Base-by-base conservation (phyloP, 2,113 vertebrate genomes). In the Struthidea cinerea region DNA sequence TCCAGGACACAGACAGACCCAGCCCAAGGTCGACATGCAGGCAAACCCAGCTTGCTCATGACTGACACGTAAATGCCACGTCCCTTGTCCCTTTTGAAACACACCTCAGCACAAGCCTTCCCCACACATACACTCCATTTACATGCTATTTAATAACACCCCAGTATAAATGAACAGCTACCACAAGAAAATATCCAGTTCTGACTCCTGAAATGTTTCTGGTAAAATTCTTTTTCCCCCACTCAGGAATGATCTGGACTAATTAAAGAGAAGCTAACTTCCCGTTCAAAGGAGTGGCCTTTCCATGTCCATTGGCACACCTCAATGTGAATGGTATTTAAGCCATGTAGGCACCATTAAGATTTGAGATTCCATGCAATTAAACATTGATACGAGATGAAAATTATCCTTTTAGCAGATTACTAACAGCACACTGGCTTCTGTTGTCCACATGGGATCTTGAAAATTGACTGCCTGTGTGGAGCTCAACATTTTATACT, bases 341-440 rank as follows among this genome's bases (percentile, higher is more conserved):
- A 89, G 57, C 8, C 2, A 65, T 8, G 24, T 22, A 92, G 26
- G 63, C 73, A 55, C 42, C 55, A 56, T 88, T 88, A 83, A 88
- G 47, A 70, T 96, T 92, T 79, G 49, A 89, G 73, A 88, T 94
- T 95, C 80, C 78, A 74, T 84, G 55, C 86, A 92, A 96, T 96
- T 97, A 95, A 97, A 95, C 90, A 90, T 35, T 3, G 13, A 93
- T 84, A 89, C 17, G 74, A 79, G 49, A 90, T 24, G 57, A 94
- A 96, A 96, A 94, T 88, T 81, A 94, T 81, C 81, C 79, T 93
- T 94, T 88, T 93, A 96, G 87, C 53, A 91, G 69, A 89, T 96
- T 96, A 91, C 91, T 96, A 92, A 95, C 65, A 95, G 90, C 81
- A 96, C 88, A 90, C 27, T 96, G 82, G 78, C 55, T 96, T 96